Evolutionary conservation across 92 coral and sea anemone species (phyloP).

Genomic region (Parazoanthus darwini): DNA sequence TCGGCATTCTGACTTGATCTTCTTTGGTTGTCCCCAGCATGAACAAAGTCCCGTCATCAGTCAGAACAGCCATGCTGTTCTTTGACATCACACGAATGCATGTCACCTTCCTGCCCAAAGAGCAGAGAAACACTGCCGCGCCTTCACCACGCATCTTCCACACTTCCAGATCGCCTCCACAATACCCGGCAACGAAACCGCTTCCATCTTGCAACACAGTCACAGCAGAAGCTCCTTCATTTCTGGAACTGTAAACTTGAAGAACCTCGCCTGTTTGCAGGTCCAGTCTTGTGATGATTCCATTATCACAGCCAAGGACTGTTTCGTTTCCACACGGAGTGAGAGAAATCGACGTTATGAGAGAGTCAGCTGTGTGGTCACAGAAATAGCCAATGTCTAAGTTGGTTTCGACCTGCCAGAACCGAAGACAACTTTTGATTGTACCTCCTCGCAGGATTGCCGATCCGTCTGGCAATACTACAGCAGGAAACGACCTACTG

Average conservation of each 20-base stretch:
- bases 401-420: slow-evolving; percentile 50
- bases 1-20: slow-evolving; percentile 33
- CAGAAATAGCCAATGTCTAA: slow-evolving; percentile 45
- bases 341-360: slow-evolving; percentile 47
- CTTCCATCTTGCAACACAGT: slow-evolving; percentile 22
- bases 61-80: slow-evolving; percentile 33
- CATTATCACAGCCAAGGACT: slow-evolving; percentile 53
- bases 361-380: slow-evolving; percentile 39
- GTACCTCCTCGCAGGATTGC: slow-evolving; percentile 48
- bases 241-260: slow-evolving; percentile 23
- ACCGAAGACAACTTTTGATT: slow-evolving; percentile 22
- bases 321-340: slow-evolving; percentile 40
- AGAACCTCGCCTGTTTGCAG: slow-evolving; percentile 49
- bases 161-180: slow-evolving; percentile 31
- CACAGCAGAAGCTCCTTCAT: slow-evolving; percentile 29
- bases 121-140: slow-evolving; percentile 4
- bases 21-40: slow-evolving; percentile 14
- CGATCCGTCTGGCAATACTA: slow-evolving; percentile 41
- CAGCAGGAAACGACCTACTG: slow-evolving; percentile 47
- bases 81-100: slow-evolving; percentile 29
- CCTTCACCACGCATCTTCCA: slow-evolving; percentile 26
- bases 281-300: slow-evolving; percentile 49
- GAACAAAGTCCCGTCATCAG: slow-evolving; percentile 46
- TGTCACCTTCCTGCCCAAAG: slow-evolving; percentile 30
- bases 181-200: slow-evolving; percentile 28